These are phyloP conservation scores for Acanthosepion pharaonis DNA, from an alignment of 2,888 invertebrate genomes.

Conservation along the genomic window DNA sequence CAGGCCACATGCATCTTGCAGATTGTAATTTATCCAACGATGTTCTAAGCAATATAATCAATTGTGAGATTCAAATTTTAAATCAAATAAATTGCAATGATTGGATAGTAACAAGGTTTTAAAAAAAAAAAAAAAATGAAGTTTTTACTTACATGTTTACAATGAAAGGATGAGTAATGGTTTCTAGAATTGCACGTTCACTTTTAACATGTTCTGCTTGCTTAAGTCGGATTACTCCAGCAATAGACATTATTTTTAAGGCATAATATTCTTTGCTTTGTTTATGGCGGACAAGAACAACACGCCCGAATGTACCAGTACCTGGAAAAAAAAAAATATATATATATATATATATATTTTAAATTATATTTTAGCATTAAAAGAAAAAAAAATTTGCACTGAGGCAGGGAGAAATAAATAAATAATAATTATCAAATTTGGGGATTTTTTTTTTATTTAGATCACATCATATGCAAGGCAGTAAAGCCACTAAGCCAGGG, in stretches of 20 bases:
- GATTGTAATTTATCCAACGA: no score
- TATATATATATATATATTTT: neutral
- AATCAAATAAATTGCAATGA: no score
- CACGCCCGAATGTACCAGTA: slow-evolving; percentile 97
- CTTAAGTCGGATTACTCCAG: slow-evolving; percentile 90
- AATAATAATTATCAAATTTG: no score
- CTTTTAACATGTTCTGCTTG: slow-evolving; percentile 97
- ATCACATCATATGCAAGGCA: no score
- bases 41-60: no score
- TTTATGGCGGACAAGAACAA: slow-evolving; percentile 87
- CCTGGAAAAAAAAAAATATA: slow-evolving; percentile 67
- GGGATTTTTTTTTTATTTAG: no score
- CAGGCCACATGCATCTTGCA: no score
- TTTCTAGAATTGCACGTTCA: slow-evolving; percentile 89
- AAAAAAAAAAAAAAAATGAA: no score
- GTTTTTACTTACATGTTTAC: slow-evolving; percentile 86
- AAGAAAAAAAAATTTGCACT: neutral
- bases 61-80: no score
- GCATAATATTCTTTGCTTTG: slow-evolving; percentile 78
- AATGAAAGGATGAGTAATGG: slow-evolving; percentile 93
- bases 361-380: neutral
- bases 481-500: no score
- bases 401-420: no score
- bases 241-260: slow-evolving; percentile 94
- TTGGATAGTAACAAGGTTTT: no score